Base-by-base conservation (phyloP, 2,888 invertebrate genomes). In the Neria commutata region DNA sequence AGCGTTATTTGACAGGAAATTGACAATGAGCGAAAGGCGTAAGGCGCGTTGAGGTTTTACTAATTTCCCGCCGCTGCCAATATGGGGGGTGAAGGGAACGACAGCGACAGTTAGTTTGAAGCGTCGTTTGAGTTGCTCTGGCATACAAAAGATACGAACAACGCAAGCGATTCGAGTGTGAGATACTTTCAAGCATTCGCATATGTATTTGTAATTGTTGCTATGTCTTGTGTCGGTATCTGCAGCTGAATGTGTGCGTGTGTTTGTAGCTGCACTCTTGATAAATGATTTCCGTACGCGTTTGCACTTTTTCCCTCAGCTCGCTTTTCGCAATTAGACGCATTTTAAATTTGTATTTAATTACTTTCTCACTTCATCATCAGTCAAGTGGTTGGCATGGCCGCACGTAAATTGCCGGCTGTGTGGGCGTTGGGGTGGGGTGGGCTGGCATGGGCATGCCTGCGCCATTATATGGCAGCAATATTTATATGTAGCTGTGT, bases 341-440 rank as follows among this genome's bases (percentile, higher is more conserved):
- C 72, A 72, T 72, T 72, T 72, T n/a, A 73, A 72, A 72, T 73
- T 72, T 72, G 73, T 72, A 72, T 73, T 73, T 72, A 72, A 72
- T 72, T 72, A 72, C 72, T 72, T 72, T 73, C 74, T 72, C 73
- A 73, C 75, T 73, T 73, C 71, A 73, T 72, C 75, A 73, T 72
- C 68, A 73, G 75, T 74, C 70, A 72, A 70, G 74, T 72, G 45
- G 64, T 24, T 37, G 55, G 14, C 42, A 26, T 49, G 33, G 55
- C 49, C 33, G 3, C 46, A 42, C 21, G 40, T 29, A 6, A 29
- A 29, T 11, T n/a, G 42, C 2, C 4, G 37, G 25, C 50, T 40
- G 24, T 4, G 14, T 37, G 42, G 19, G 17, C 21, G 17, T 5
- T 21, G 17, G 19, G 19, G n/a, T 42, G 17, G 17, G 14, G 6